A percentile compares a stretch with the other conserved stretches of the same genome.
Conservation (phyloP, 2,113 vertebrate genomes). For the Sapajus apella region DNA sequence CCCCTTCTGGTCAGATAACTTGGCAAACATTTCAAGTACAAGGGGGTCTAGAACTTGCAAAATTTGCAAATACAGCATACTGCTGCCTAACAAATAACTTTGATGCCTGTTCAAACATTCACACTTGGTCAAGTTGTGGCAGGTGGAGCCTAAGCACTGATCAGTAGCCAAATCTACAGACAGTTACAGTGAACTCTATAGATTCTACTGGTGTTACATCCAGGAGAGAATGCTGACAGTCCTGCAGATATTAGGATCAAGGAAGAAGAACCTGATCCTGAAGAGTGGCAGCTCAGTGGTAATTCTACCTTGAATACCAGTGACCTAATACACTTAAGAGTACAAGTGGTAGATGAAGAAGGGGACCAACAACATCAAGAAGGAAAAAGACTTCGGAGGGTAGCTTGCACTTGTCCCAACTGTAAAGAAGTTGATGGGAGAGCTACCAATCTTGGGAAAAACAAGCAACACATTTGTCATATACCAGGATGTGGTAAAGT, state of each 20-base stretch:
- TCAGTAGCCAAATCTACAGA: slow-evolving; percentile 98
- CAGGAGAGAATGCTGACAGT: slow-evolving; percentile 92
- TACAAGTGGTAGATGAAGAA: slow-evolving; percentile 96
- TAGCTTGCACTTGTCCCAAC: slow-evolving; percentile 98
- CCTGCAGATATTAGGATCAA: slow-evolving; percentile 98
- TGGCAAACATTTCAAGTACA: slow-evolving; percentile 99
- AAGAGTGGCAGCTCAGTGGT: slow-evolving; percentile 96
- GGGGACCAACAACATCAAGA: slow-evolving; percentile 94
- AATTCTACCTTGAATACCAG: slow-evolving; percentile 97
- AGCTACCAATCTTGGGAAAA: slow-evolving; percentile 96
- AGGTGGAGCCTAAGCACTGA: slow-evolving; percentile 92
- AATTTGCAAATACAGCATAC: slow-evolving; percentile 97
- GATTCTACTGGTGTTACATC: slow-evolving; percentile 90
- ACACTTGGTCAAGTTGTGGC: slow-evolving; percentile 94
- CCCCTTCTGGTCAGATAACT: slow-evolving; percentile 97
- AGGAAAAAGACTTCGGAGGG: slow-evolving; percentile 96
- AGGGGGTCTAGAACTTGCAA: slow-evolving; percentile 97
- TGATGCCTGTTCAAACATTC: slow-evolving; percentile 97
- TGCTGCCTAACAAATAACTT: slow-evolving; percentile 95
- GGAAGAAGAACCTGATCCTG: slow-evolving; percentile 96
- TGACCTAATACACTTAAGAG: slow-evolving; percentile 96
- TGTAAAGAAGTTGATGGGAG: slow-evolving; percentile 98
- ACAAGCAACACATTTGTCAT: slow-evolving; percentile 99
- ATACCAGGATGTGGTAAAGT: slow-evolving; percentile 98
- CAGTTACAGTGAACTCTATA: slow-evolving; percentile 97